Percentiles rank a stretch among this genome's conserved stretches.
These are phyloP conservation scores for Episyrphus balteatus DNA, from an alignment of 1,140 invertebrate genomes.

Conservation along the genomic window DNA sequence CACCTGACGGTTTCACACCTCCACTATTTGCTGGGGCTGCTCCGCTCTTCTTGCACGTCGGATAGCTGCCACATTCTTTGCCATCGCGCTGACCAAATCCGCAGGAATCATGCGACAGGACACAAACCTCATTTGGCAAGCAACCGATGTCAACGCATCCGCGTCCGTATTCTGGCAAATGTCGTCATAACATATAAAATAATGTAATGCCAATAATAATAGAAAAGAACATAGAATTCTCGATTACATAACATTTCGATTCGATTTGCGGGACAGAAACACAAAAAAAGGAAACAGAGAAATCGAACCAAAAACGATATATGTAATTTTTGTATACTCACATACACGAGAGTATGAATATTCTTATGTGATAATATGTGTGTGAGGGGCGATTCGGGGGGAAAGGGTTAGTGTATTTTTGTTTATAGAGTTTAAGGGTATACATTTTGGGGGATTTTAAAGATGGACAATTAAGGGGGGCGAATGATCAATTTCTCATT, in stretches of 20 bases:
- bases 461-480: too few species aligned
- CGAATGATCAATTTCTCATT: conserved; percentile 7
- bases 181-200: not conserved
- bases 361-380: too few species aligned
- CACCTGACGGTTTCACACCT: conserved; percentile 35
- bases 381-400: conserved; percentile 11
- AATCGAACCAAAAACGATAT: too few species aligned
- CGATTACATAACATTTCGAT: too few species aligned
- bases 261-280: not conserved
- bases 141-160: conserved; percentile 65
- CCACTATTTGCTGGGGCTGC: conserved; percentile 22
- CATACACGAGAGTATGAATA: too few species aligned
- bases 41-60: conserved; percentile 50
- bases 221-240: not conserved
- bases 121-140: conserved; percentile 53
- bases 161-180: conserved; percentile 57
- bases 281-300: not conserved
- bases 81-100: conserved; percentile 40
- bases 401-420: conserved; percentile 5
- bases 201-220: not conserved
- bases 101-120: conserved; percentile 61
- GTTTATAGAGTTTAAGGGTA: conserved; percentile 4
- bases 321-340: too few species aligned
- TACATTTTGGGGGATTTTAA: not conserved
- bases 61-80: conserved; percentile 52